Evolutionary conservation across 2,113 vertebrate genomes (phyloP).

Genomic region (Callorhinus ursinus): DNA sequence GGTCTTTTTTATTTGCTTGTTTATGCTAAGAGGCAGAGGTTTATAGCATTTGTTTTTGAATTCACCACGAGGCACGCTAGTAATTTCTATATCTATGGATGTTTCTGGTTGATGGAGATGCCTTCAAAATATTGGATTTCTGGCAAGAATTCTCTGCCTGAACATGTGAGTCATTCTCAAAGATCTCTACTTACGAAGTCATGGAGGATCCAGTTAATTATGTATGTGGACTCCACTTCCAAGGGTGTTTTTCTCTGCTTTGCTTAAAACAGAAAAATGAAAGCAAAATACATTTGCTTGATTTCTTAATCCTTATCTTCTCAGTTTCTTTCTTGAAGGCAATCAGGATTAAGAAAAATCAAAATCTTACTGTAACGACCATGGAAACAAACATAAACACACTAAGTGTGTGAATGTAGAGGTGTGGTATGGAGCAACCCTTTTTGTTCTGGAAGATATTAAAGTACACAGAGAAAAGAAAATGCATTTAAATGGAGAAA

Average conservation of each 20-base stretch:
- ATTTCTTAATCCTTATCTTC: not conserved
- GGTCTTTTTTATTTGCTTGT: not conserved
- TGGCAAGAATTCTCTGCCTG: not conserved
- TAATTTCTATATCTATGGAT: constrained; percentile 53
- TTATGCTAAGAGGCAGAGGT: not conserved
- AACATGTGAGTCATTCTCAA: constrained; percentile 39
- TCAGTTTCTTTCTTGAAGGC: not conserved
- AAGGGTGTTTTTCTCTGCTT: not conserved
- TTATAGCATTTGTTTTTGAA: constrained; percentile 1
- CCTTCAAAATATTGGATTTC: not conserved
- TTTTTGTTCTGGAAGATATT: not conserved
- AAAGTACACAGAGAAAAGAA: not conserved
- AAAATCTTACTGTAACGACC: not conserved
- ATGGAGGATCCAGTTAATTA: not conserved
- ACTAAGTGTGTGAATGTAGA: not conserved
- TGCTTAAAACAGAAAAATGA: not conserved
- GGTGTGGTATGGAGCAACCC: not conserved
- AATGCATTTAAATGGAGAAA: not conserved
- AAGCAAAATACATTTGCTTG: not conserved
- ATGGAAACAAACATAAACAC: not conserved
- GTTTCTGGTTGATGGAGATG: not conserved
- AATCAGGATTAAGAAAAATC: not conserved
- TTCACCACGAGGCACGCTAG: constrained; percentile 81
- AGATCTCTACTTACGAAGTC: not conserved
- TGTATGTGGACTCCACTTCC: not conserved